phyloP scores from a whole-genome alignment of 2,888 invertebrate species.

The Piscicola geometra region DNA sequence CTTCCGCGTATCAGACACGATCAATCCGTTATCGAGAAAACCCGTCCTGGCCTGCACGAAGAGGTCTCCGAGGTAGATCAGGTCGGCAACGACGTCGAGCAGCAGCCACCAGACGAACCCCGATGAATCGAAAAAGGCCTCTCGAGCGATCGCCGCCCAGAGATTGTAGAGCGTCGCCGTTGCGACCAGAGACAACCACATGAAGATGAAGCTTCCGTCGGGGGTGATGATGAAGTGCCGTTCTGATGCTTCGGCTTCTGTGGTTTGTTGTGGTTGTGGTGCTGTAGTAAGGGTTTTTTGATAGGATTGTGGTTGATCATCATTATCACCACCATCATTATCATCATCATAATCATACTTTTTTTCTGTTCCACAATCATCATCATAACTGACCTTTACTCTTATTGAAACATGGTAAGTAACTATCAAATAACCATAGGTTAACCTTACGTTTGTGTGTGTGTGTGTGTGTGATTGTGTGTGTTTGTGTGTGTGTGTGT shows the following conservation, averaged over 20 bases:
- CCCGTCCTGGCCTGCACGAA: constrained; percentile 87
- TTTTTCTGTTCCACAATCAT: too few relatives aligned
- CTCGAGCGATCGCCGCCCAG: constrained; percentile 89
- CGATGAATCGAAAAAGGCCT: constrained; percentile 86
- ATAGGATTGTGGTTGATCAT: too few relatives aligned
- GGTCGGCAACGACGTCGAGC: constrained; percentile 74
- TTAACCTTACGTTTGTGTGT: too few relatives aligned
- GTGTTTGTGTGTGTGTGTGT: too few relatives aligned
- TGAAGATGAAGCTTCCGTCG: constrained; percentile 90
- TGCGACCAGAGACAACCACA: constrained; percentile 85
- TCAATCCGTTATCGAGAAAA: constrained; percentile 86
- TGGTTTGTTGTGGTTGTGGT: too few relatives aligned
- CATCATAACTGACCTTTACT: too few relatives aligned
- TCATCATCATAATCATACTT: too few relatives aligned
- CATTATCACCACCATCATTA: too few relatives aligned
- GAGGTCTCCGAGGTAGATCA: constrained; percentile 81
- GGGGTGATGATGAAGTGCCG: constrained; percentile 71
- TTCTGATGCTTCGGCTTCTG: neutral
- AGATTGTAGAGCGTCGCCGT: constrained; percentile 86
- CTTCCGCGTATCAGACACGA: constrained; percentile 86
- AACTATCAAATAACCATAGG: too few relatives aligned
- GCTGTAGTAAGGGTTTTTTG: too few relatives aligned
- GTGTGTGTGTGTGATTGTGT: too few relatives aligned
- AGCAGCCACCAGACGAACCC: constrained; percentile 49
- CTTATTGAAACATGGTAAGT: too few relatives aligned